These are phyloP conservation scores for honey bee (Apis mellifera) DNA, from an alignment of 1,140 invertebrate species.

Conservation along the genomic window Amel_HAv3.1 CM009931.2:25507001-25507500, in stretches of 20 bases:
- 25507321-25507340: background rate
- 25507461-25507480: background rate
- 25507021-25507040: slow-evolving; percentile 24
- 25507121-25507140: slow-evolving; percentile 30
- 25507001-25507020: too few relatives aligned
- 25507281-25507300: background rate
- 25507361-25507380: too few relatives aligned
- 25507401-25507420: too few relatives aligned
- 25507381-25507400: too few relatives aligned
- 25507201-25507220: background rate
- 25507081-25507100: slow-evolving; percentile 34
- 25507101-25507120: background rate
- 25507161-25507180: slow-evolving; percentile 1
- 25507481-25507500: background rate
- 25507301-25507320: background rate
- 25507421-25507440: too few relatives aligned
- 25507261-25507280: background rate
- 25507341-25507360: background rate
- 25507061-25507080: slow-evolving; percentile 18
- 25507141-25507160: slow-evolving; percentile 45
- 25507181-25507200: background rate
- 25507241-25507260: slow-evolving; percentile 17
- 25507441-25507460: background rate
- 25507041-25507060: slow-evolving; percentile 3
- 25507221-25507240: background rate